Evolutionary conservation across 35 echinoderm and acorn worm genomes (phyloP).

Genomic region (Ophioderma brevispina): DNA sequence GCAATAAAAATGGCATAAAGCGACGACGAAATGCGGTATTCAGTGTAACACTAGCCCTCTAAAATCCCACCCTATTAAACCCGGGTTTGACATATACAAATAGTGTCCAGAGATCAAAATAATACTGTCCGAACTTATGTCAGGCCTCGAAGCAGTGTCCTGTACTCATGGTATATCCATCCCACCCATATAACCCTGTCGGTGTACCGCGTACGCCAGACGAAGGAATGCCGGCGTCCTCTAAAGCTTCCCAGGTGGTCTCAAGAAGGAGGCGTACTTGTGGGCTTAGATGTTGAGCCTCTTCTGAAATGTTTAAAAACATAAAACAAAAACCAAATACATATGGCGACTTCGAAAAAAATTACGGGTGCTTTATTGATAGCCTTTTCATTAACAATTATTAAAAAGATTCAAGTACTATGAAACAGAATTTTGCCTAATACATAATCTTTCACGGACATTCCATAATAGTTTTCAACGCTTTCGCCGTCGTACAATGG

Average conservation of each 20-base stretch:
- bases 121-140: slow-evolving; percentile 33
- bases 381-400: no score
- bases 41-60: slow-evolving; percentile 49
- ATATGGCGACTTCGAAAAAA: not conserved
- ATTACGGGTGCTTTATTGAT: no score
- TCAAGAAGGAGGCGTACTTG: slow-evolving; percentile 52
- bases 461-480: no score
- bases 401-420: no score
- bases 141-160: not conserved
- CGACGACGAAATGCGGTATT: slow-evolving; percentile 65
- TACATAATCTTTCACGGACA: no score
- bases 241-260: slow-evolving; percentile 40
- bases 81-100: slow-evolving; percentile 37
- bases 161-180: slow-evolving; percentile 29
- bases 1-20: slow-evolving; percentile 46
- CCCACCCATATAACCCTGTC: slow-evolving; percentile 56
- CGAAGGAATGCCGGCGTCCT: slow-evolving; percentile 51
- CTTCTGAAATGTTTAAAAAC: slow-evolving; percentile 28
- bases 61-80: slow-evolving; percentile 45
- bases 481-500: no score
- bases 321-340: not conserved
- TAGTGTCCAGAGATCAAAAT: slow-evolving; percentile 52
- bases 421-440: no score
- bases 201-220: slow-evolving; percentile 31
- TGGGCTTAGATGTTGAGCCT: slow-evolving; percentile 58